Conservation (phyloP, 2,113 vertebrate species). For the Puffinus mauretanicus region DNA sequence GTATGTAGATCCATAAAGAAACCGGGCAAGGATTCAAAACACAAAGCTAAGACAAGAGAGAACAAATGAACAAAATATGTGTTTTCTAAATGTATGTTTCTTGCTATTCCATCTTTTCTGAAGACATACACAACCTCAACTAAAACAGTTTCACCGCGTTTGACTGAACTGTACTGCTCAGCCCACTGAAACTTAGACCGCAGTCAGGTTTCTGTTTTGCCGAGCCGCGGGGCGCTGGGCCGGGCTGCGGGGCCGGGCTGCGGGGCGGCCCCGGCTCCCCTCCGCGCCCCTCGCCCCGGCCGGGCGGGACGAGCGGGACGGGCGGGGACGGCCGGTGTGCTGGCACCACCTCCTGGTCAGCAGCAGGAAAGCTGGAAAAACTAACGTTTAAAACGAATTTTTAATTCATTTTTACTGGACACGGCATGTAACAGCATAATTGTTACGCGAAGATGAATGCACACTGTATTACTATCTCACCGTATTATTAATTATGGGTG, state of each 20-base stretch:
- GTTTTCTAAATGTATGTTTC: background rate
- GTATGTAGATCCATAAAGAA: background rate
- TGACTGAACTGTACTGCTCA: background rate
- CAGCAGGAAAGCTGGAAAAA: background rate
- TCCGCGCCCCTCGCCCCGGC: background rate
- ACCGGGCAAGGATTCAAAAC: background rate
- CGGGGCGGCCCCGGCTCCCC: background rate
- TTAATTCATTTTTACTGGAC: rapidly evolving
- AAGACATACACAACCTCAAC: background rate
- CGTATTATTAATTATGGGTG: rapidly evolving
- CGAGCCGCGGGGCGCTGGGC: background rate
- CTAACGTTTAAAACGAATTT: rapidly evolving
- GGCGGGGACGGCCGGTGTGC: background rate
- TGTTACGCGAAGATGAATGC: background rate
- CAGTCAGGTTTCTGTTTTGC: rapidly evolving
- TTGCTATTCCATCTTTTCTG: background rate
- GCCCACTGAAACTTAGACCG: rapidly evolving
- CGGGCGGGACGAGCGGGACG: background rate
- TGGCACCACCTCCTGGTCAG: background rate
- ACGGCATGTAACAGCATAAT: rapidly evolving
- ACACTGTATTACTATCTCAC: too few species aligned
- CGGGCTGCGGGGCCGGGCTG: background rate
- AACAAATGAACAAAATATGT: background rate
- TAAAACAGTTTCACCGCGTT: rapidly evolving
- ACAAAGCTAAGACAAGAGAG: background rate